Base-by-base conservation (phyloP, 1,140 invertebrate genomes). In the Macrocentrus cingulum region DNA sequence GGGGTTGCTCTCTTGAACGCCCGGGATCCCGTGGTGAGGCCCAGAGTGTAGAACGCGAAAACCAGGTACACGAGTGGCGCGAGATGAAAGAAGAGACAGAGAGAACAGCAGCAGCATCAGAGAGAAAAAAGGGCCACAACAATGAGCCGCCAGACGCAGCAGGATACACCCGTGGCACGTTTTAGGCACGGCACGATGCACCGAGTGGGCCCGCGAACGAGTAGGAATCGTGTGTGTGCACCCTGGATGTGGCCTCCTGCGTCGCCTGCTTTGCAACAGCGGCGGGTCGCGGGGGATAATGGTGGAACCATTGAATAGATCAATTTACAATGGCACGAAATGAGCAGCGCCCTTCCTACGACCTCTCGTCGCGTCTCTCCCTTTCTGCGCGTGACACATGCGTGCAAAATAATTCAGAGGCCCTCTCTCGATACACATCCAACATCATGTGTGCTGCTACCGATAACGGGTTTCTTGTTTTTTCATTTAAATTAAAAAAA, bases 301-400 rank as follows among this genome's bases (percentile, higher is more conserved):
- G 64, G 62, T 54, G 56, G 34, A 37, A 66, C 73, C 71, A 74
- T 70, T 74, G 68, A 75, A 77, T 74, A 75, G 72, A 75, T 77
- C 75, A 74, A 77, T 77, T 77, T 77, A 76, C 73, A 77, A 75
- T 75, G 72, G 68, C 65, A 68, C 66, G 67, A 75, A 77, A 75
- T 70, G 74, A 75, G 72, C 74, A 76, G 67, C 65, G 56, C 65
- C 56, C 61, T 62, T 60, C 53, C 51, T 13, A 22, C 32, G 1
- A 51, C 37, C n/a, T 16, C 42, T 8, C 36, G n/a, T 20, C 41
- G 32, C 29, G 8, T 55, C 37, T 23, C 49, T 52, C 42, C 44
- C 50, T 29, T 34, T 34, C 45, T 25, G 46, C 52, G 56, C 51
- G 63, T 55, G 56, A 16, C 53, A 59, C 37, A 58, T 56, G 53